Conservation (phyloP, 2,113 vertebrate species). For the Lutjanus erythropterus region DNA sequence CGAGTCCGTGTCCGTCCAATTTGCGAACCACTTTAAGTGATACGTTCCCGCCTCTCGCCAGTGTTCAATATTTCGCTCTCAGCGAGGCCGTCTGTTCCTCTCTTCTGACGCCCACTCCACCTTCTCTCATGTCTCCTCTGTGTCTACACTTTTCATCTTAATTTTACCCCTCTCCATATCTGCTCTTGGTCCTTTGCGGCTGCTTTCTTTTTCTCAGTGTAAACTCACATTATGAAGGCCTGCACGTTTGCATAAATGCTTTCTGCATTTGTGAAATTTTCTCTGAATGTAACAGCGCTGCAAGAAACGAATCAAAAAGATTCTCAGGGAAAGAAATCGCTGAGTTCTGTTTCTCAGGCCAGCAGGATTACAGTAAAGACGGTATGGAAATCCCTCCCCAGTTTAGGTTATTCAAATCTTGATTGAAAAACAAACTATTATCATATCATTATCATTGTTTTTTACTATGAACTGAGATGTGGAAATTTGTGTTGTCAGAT, state of each 20-base stretch:
- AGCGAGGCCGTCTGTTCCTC: constrained; percentile 43
- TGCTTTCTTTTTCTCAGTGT: constrained; percentile 7
- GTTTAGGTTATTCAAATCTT: constrained; percentile 20
- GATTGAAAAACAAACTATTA: constrained; percentile 11
- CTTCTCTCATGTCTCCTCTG: constrained; percentile 50
- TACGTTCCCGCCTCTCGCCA: constrained; percentile 50
- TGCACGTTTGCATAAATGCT: constrained; percentile 17
- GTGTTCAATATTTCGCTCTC: constrained; percentile 63
- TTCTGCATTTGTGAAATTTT: background rate
- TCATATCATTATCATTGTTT: constrained; percentile 3
- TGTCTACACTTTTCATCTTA: constrained; percentile 50
- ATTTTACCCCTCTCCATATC: constrained; percentile 39
- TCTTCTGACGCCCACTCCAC: constrained; percentile 64
- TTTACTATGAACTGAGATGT: background rate
- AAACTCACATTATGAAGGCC: constrained; percentile 22
- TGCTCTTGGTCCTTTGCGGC: constrained; percentile 24
- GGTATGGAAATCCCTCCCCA: background rate
- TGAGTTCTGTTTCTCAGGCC: background rate
- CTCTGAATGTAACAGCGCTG: constrained; percentile 7
- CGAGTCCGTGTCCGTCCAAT: constrained; percentile 70
- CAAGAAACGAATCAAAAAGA: background rate
- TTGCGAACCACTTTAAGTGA: constrained; percentile 68
- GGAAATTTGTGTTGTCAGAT: background rate
- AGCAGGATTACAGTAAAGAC: background rate
- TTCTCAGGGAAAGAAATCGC: background rate